Evolutionary conservation across 2,113 vertebrate genomes (phyloP).

Genomic region (Chamaea fasciata): DNA sequence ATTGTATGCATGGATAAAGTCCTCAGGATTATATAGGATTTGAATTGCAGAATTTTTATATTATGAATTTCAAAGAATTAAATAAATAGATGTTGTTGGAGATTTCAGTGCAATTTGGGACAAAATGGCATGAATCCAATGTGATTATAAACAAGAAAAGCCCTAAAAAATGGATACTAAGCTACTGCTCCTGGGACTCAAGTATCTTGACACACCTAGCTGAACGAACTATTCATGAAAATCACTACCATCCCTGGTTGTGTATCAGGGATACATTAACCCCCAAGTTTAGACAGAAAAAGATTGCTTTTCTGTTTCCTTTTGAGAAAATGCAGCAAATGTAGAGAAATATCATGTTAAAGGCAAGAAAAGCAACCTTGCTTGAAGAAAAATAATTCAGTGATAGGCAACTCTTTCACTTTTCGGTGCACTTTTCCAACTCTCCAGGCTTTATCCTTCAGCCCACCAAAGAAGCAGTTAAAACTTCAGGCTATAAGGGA

Average conservation of each 20-base stretch:
- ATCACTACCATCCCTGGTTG: neutral
- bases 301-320: neutral
- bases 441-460: neutral
- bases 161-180: neutral
- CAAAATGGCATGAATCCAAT: neutral
- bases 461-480: neutral
- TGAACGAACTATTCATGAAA: neutral
- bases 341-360: neutral
- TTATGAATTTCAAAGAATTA: neutral
- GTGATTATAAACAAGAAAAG: neutral
- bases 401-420: neutral
- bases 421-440: neutral
- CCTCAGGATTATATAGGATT: neutral
- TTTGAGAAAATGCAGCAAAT: neutral
- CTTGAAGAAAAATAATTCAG: neutral
- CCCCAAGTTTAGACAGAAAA: neutral
- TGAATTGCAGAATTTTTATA: neutral
- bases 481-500: neutral
- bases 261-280: neutral
- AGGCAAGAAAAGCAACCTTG: neutral
- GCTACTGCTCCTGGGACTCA: neutral
- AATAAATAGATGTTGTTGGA: neutral
- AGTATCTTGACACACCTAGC: neutral
- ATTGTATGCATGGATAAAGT: neutral
- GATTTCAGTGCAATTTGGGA: neutral